Base-by-base conservation (phyloP, 2,888 invertebrate genomes). In the Ferdinandea cuprea region DNA sequence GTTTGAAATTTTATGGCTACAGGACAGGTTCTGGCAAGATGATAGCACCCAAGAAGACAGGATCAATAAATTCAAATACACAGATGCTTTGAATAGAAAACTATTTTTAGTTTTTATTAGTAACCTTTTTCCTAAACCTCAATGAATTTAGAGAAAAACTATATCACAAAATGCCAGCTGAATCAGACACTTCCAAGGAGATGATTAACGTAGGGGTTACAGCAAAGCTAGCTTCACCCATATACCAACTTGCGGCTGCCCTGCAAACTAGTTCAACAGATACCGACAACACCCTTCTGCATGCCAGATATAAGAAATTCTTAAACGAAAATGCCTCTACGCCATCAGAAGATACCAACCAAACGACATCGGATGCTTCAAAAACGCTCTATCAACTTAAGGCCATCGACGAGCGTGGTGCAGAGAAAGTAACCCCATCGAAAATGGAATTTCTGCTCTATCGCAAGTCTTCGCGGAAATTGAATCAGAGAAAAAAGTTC, bases 401-500 rank as follows among this genome's bases (percentile, higher is more conserved):
- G 3, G 54, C 84, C 2, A 85, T 86, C 13, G 87, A 88, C 3
- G 77, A 83, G n/a, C 5, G 13, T 4, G 72, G 73, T 2, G 8
- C 46, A 8, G 19, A n/a, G 28, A 86, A 81, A 56, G 58, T 76
- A 0, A 87, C 87, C 1, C 90, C 90, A 0, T 86, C 88, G 1
- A 88, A 89, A 71, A 89, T 90, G 9, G 90, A 90, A 65, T 90
- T 90, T 69, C 87, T 88, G 54, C 87, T 90, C 1, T 89, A 90
- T 32, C 83, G 81, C 9, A 86, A 77, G 73, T 68, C 42, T 74
- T 71, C 13, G 4, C 85, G 77, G 19, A 32, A 72, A n/a, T 65
- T 85, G 15, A 85, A 92, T 93, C 9, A 93, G n/a, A n/a, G n/a
- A 25, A 25, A 25, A 93, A 86, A 91, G 93, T 59, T 93, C 93